Conservation (phyloP, 2,113 vertebrate genomes). For the Euleptes europaea region DNA sequence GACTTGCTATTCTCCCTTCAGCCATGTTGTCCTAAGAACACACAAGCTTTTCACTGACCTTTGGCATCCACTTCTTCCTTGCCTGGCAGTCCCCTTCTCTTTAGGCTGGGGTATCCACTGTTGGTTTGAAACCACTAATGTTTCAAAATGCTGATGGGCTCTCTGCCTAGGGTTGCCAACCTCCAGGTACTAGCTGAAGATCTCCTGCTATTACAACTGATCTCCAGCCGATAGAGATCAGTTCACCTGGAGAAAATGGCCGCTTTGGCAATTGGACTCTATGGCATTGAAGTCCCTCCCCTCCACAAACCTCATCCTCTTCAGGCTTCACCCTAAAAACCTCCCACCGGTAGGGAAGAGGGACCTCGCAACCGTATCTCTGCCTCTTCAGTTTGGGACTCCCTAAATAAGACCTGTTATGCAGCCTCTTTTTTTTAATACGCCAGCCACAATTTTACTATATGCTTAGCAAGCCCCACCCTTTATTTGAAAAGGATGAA, state of each 20-base stretch:
- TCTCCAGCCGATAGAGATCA: too few relatives aligned
- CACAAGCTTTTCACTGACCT: neutral
- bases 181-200: too few relatives aligned
- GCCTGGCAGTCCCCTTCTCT: neutral
- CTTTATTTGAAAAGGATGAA: conserved; percentile 53
- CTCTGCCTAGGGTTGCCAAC: too few relatives aligned
- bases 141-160: conserved; percentile 40
- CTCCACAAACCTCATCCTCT: too few relatives aligned
- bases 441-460: conserved; percentile 2
- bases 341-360: too few relatives aligned
- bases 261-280: too few relatives aligned
- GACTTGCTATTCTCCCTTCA: neutral
- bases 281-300: too few relatives aligned
- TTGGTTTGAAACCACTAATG: conserved; percentile 45
- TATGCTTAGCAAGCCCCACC: conserved; percentile 52
- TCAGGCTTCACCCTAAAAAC: too few relatives aligned
- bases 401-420: conserved; percentile 9
- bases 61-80: neutral
- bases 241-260: too few relatives aligned
- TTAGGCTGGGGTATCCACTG: conserved; percentile 7
- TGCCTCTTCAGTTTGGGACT: neutral
- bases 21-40: neutral
- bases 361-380: too few relatives aligned
- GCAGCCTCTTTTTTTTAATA: conserved; percentile 33
- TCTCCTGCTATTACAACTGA: too few relatives aligned